Base-by-base conservation (phyloP, 2,797 vertebrate species). In the Artibeus lituratus region DNA sequence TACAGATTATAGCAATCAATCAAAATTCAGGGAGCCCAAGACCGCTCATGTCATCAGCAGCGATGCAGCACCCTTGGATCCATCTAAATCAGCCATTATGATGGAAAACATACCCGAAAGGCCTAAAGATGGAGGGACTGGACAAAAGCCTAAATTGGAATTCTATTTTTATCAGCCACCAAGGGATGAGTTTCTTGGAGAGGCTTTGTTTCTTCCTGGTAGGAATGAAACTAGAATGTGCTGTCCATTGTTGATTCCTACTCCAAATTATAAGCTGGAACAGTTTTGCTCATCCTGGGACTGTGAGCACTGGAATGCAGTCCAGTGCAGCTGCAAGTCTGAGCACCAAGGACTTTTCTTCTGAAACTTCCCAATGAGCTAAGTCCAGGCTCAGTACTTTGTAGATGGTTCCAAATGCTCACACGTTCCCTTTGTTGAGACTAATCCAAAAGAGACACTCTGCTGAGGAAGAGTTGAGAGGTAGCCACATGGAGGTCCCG, bases 1-100 rank as follows among this genome's bases (percentile, higher is more conserved):
- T 87, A 74, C 96, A 98, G 98, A 98, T 99, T 99, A 98, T 81
- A 97, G 97, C 98, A 98, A 99, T 99, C 98, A 98, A 98, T 99
- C 98, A 98, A 98, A 98, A 98, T 98, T 99, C 98, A 98, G 98
- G 96, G 98, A 98, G 95, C 97, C 98, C 98, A 98, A 98, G 98
- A 98, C 98, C 97, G 98, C 98, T 98, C 98, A 98, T 98, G 98
- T 98, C 98, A 99, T 98, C 97, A 93, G 97, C 97, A 97, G 97
- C 98, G 98, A 98, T 98, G 98, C 98, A 98, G 96, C 97, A 97
- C 97, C 96, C 96, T 44, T 97, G 98, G 98, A 98, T 98, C 98
- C 98, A 98, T 98, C 98, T 98, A 98, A 98, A 98, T 98, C 98
- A 98, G 97, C 96, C 96, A 98, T 98, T 98, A 98, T 94, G 94